A percentile compares a stretch with the other conserved stretches of the same genome.
Evolutionary conservation across 2,888 invertebrate species (phyloP).

Genomic region (Thereva nobilitata): DNA sequence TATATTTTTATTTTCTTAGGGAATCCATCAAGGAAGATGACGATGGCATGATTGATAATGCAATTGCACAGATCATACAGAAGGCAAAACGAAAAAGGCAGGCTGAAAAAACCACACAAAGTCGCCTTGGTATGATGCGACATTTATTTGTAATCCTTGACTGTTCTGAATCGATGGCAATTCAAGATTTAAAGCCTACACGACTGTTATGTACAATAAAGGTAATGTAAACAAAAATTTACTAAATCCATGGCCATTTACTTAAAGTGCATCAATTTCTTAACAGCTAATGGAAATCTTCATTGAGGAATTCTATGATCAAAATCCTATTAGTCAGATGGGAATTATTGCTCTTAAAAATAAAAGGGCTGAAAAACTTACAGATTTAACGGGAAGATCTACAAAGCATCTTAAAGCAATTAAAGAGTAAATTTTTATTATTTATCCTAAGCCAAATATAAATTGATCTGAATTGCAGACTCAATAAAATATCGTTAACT

Average conservation of each 20-base stretch:
- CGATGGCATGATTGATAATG: conserved; percentile 86
- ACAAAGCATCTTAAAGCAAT: conserved; percentile 77
- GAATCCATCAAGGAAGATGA: conserved; percentile 97
- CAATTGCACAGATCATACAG: conserved; percentile 89
- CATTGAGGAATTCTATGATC: conserved; percentile 96
- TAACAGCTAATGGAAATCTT: conserved; percentile 84
- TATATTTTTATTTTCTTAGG: conserved; percentile 60
- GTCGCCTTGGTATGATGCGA: conserved; percentile 97
- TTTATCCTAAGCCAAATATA: too few species aligned
- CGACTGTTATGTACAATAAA: conserved; percentile 84
- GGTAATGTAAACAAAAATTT: conserved; percentile 59
- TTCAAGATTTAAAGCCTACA: conserved; percentile 94
- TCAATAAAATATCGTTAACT: conserved; percentile 62
- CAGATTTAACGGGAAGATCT: conserved; percentile 86
- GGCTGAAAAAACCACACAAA: conserved; percentile 72
- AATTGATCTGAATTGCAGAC: conserved; percentile 50
- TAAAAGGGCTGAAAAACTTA: conserved; percentile 90
- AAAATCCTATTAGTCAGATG: conserved; percentile 97
- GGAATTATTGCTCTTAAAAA: conserved; percentile 90
- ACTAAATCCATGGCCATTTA: neutral
- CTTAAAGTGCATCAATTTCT: neutral
- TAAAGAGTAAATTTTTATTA: conserved; percentile 57
- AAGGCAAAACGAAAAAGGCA: conserved; percentile 82
- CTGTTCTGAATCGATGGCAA: conserved; percentile 91
- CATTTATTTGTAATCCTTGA: conserved; percentile 91